Percentiles rank a stretch among this genome's conserved stretches.
Conservation (phyloP, 53 echinoderm and acorn worm genomes). For the Henricia sp. region DNA sequence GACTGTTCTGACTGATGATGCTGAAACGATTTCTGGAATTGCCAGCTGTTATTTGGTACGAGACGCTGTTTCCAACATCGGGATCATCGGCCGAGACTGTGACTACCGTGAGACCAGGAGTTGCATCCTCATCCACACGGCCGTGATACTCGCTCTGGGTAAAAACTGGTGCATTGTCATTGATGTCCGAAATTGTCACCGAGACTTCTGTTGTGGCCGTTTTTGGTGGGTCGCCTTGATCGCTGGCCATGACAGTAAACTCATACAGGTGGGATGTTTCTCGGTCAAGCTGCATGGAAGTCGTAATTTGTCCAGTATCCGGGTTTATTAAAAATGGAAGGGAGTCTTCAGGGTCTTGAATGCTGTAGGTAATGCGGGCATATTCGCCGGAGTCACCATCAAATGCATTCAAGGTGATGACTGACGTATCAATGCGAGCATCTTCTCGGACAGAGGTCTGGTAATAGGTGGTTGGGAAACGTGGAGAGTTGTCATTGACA, state of each 20-base stretch:
- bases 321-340: slow-evolving; percentile 85
- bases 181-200: slow-evolving; percentile 82
- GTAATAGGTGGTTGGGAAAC: slow-evolving; percentile 81
- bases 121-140: slow-evolving; percentile 82
- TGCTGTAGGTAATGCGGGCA: slow-evolving; percentile 73
- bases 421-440: slow-evolving; percentile 76
- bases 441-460: slow-evolving; percentile 84
- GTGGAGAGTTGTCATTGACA: slow-evolving; percentile 92
- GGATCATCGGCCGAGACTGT: slow-evolving; percentile 88
- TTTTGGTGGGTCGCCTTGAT: slow-evolving; percentile 76
- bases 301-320: slow-evolving; percentile 78
- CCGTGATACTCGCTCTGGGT: slow-evolving; percentile 66
- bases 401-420: slow-evolving; percentile 79
- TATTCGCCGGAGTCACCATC: slow-evolving; percentile 87
- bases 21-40: slow-evolving; percentile 89
- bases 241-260: slow-evolving; percentile 81
- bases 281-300: slow-evolving; percentile 68
- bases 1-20: slow-evolving; percentile 85
- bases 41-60: slow-evolving; percentile 88
- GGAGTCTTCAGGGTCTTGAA: slow-evolving; percentile 56
- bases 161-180: slow-evolving; percentile 92
- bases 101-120: slow-evolving; percentile 70
- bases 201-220: slow-evolving; percentile 75
- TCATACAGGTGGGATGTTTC: slow-evolving; percentile 70
- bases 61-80: slow-evolving; percentile 86